These are phyloP conservation scores for Gasterosteus nipponicus DNA, from an alignment of 2,113 vertebrate species.

Conservation along the genomic window DNA sequence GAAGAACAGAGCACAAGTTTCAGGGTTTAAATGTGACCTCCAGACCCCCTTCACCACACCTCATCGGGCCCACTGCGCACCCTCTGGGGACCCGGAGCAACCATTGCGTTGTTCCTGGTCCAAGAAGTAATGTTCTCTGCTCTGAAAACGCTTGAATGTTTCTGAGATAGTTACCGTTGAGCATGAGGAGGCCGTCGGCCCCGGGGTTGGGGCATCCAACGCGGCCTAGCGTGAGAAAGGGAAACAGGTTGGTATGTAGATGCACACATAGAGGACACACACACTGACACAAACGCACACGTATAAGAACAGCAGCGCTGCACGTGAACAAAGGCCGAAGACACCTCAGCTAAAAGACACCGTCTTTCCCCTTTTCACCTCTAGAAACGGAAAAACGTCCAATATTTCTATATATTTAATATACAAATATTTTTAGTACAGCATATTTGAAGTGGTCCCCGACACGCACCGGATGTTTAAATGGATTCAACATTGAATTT, in stretches of 20 bases:
- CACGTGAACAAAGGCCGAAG: too few species aligned
- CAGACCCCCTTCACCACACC: not conserved
- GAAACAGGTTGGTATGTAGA: slow-evolving; percentile 39
- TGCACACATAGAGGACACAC: slow-evolving; percentile 39
- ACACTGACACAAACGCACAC: slow-evolving; percentile 8
- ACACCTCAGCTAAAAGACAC: too few species aligned
- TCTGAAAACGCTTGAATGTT: too few species aligned
- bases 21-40: slow-evolving; percentile 63
- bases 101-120: not conserved
- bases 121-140: not conserved
- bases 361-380: not conserved
- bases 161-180: slow-evolving; percentile 91
- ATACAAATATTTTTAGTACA: too few species aligned
- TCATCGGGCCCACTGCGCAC: not conserved
- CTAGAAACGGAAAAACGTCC: not conserved
- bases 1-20: slow-evolving; percentile 86
- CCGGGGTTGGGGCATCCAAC: slow-evolving; percentile 94
- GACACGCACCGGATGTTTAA: too few species aligned
- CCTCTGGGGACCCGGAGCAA: slow-evolving; percentile 8
- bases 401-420: too few species aligned
- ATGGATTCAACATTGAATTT: too few species aligned
- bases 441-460: too few species aligned
- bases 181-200: slow-evolving; percentile 96
- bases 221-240: slow-evolving; percentile 87
- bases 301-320: too few species aligned